A percentile compares a stretch with the other conserved stretches of the same genome.
These are phyloP conservation scores for Cactoblastis cactorum DNA, from an alignment of 2,888 invertebrate species.

Conservation along the genomic window DNA sequence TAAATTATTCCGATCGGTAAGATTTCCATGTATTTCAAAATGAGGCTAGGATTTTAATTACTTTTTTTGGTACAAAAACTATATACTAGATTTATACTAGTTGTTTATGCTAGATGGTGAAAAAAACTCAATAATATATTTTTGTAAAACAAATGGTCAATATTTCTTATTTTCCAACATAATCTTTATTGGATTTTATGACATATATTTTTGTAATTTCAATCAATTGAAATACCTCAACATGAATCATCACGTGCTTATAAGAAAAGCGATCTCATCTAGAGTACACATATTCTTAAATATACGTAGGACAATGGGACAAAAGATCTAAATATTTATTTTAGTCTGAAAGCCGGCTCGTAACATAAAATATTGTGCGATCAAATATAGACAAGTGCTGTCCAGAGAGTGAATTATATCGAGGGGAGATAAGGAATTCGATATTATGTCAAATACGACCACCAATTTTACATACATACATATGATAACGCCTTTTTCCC, in stretches of 20 bases:
- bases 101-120: no score
- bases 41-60: no score
- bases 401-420: neutral
- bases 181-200: no score
- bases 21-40: no score
- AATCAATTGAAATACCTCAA: neutral
- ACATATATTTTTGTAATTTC: no score
- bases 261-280: neutral
- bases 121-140: no score
- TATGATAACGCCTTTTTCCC: no score
- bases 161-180: neutral
- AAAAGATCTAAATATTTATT: conserved; percentile 29
- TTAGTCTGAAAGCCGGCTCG: neutral
- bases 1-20: no score
- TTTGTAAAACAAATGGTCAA: neutral
- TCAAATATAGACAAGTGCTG: conserved; percentile 4
- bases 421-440: conserved; percentile 9
- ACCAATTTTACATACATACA: neutral
- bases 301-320: conserved; percentile 39
- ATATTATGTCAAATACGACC: neutral
- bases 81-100: no score
- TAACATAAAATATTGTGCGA: conserved; percentile 8
- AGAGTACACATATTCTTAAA: conserved; percentile 10
- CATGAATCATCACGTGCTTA: neutral
- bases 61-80: no score